A percentile compares a stretch with the other conserved stretches of the same genome.
phyloP scores from a whole-genome alignment of 30 jellyfish, hydroid and myxozoan species.

The Aurelia aurita region DNA sequence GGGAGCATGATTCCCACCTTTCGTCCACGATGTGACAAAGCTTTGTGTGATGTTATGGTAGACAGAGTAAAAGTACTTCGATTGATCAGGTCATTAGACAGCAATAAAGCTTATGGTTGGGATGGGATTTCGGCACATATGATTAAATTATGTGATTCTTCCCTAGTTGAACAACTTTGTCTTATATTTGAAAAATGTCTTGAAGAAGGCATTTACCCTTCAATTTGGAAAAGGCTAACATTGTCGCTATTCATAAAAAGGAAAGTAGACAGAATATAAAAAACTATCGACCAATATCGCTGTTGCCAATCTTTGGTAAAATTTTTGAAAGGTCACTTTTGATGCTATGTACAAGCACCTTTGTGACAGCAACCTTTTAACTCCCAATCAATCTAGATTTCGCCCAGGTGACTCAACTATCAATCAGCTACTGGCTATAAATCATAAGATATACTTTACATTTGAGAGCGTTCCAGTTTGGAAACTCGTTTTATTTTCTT shows the following conservation, averaged over 20 bases:
- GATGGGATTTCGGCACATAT: conserved; percentile 13
- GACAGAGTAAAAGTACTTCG: not conserved
- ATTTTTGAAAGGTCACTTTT: conserved; percentile 4
- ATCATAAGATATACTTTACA: no score
- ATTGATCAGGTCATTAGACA: conserved; percentile 9
- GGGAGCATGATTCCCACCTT: no score
- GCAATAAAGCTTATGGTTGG: conserved; percentile 40
- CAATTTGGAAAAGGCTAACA: conserved; percentile 37
- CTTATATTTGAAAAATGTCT: conserved; percentile 22
- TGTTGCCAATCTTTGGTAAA: conserved; percentile 18
- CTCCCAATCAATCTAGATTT: no score
- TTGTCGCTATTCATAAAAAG: conserved; percentile 34
- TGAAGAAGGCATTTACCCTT: conserved; percentile 24
- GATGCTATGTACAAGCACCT: no score
- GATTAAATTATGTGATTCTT: conserved; percentile 22
- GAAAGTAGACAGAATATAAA: not conserved
- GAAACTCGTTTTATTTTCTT: no score
- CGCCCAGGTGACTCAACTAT: no score
- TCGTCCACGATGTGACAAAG: no score
- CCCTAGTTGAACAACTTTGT: conserved; percentile 13
- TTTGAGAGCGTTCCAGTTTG: no score
- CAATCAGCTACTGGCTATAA: no score
- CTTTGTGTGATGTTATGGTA: no score
- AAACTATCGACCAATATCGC: conserved; percentile 11
- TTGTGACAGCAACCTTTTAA: no score